These are phyloP conservation scores for Eretmochelys imbricata DNA, from an alignment of 2,113 vertebrate species.

Conservation along the genomic window DNA sequence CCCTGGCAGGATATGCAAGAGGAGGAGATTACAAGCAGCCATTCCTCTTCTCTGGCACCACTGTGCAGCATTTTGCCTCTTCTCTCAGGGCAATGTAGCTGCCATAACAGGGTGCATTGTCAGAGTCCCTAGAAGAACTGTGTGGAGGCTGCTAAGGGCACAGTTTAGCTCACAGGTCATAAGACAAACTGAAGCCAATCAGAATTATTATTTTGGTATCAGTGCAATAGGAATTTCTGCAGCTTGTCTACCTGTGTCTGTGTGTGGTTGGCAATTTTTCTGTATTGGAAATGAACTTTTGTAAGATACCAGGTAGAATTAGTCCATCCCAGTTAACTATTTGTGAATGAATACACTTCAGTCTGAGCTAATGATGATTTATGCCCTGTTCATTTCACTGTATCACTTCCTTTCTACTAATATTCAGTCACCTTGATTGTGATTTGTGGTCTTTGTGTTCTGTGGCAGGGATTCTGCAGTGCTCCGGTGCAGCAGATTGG, in stretches of 20 bases:
- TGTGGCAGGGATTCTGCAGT: background rate
- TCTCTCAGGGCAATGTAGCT: background rate
- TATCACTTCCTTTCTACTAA: background rate
- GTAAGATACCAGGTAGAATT: background rate
- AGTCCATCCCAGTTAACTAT: background rate
- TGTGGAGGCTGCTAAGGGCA: background rate
- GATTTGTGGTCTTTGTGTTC: background rate
- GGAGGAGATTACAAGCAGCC: background rate
- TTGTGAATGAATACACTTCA: background rate
- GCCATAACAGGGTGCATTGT: background rate
- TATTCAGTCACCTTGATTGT: background rate
- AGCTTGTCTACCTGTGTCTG: background rate
- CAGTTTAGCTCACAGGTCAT: background rate
- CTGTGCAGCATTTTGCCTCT: background rate
- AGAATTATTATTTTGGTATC: background rate
- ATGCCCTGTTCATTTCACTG: background rate
- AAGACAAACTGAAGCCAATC: background rate
- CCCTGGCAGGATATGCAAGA: background rate
- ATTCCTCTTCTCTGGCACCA: background rate
- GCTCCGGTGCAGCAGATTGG: background rate
- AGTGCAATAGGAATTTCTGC: background rate
- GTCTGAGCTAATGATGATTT: background rate
- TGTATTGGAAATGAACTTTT: background rate
- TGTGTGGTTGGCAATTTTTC: background rate
- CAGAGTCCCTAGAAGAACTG: background rate